phyloP scores from a whole-genome alignment of 2,113 vertebrate species.

The Anarhynchus alexandrinus region DNA sequence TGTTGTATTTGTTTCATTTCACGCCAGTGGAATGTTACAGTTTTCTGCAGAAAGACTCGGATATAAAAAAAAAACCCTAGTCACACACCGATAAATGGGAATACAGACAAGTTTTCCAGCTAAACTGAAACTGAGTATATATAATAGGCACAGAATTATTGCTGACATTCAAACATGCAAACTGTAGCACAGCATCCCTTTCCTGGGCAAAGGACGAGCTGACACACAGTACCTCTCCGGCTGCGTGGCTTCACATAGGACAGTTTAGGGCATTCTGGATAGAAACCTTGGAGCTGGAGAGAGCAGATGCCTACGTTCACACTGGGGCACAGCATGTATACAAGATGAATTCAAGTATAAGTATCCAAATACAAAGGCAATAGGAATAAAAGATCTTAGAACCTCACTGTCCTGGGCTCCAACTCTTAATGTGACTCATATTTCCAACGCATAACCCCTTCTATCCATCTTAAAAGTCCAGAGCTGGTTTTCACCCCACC shows the following conservation, averaged over 20 bases:
- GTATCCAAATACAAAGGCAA: background rate
- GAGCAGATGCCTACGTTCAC: background rate
- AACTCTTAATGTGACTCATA: background rate
- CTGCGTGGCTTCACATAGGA: background rate
- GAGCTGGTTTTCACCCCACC: background rate
- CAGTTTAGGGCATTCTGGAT: background rate
- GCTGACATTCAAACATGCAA: background rate
- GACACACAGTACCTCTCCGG: too few species aligned
- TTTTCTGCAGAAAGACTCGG: background rate
- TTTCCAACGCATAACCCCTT: background rate
- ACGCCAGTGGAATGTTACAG: accelerated
- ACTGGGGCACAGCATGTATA: too few species aligned
- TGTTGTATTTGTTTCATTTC: background rate
- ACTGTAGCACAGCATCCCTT: background rate
- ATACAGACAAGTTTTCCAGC: background rate
- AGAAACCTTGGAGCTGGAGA: background rate
- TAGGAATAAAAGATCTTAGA: background rate
- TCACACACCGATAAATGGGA: background rate
- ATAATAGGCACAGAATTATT: background rate
- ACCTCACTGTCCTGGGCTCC: background rate
- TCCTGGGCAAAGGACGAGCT: background rate
- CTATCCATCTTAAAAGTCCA: background rate
- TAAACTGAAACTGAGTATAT: background rate
- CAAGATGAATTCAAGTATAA: background rate
- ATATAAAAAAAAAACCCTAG: background rate